Evolutionary conservation across 2,888 invertebrate genomes (phyloP).

Genomic region (Troides oblongomaculatus): DNA sequence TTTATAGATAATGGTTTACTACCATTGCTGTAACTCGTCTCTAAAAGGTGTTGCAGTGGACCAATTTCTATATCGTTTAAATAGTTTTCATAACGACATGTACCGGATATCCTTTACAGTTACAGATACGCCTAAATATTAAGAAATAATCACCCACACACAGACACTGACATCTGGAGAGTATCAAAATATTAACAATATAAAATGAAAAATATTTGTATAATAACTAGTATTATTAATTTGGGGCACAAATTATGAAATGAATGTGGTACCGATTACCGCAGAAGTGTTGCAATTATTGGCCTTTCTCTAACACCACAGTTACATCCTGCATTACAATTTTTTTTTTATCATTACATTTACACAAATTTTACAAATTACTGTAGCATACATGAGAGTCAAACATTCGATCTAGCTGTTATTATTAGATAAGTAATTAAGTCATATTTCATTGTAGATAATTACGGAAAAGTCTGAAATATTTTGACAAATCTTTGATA

Average conservation of each 20-base stretch:
- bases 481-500: not conserved
- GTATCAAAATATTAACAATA: too few species aligned
- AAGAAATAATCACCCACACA: too few species aligned
- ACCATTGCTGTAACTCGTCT: not conserved
- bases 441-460: not conserved
- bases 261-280: not conserved
- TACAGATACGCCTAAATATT: too few species aligned
- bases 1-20: not conserved
- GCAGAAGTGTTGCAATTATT: not conserved
- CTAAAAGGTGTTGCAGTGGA: not conserved
- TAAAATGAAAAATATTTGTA: too few species aligned
- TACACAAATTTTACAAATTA: not conserved
- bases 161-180: too few species aligned
- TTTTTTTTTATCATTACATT: not conserved
- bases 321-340: not conserved
- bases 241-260: not conserved
- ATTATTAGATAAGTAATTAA: not conserved
- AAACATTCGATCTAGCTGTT: not conserved
- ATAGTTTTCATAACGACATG: not conserved
- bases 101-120: not conserved
- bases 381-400: not conserved
- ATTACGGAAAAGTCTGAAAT: not conserved
- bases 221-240: too few species aligned
- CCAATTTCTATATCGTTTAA: too few species aligned
- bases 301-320: not conserved